Conservation (phyloP, 2,113 vertebrate species). For the Ochotona curzoniae region DNA sequence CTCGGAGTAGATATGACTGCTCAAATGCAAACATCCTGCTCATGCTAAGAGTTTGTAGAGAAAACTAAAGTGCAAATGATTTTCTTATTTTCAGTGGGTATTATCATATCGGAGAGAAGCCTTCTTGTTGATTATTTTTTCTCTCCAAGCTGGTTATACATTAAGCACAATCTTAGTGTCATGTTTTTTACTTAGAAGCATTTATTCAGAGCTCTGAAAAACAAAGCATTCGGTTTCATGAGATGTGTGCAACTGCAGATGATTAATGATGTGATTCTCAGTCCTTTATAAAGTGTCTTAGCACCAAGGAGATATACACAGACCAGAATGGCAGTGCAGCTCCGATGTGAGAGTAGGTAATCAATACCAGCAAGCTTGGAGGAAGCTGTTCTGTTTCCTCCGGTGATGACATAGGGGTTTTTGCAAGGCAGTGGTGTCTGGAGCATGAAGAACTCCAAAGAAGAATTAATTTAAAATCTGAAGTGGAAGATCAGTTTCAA, state of each 20-base stretch:
- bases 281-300: constrained; percentile 85
- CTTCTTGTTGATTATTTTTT: neutral
- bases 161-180: constrained; percentile 79
- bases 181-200: constrained; percentile 84
- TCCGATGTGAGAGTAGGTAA: constrained; percentile 85
- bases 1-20: neutral
- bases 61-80: constrained; percentile 63
- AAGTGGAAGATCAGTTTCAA: constrained; percentile 93
- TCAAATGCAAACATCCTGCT: neutral
- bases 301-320: constrained; percentile 83
- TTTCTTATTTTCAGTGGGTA: constrained; percentile 58
- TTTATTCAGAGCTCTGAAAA: constrained; percentile 87
- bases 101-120: constrained; percentile 37
- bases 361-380: constrained; percentile 86
- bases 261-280: constrained; percentile 86
- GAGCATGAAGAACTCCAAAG: constrained; percentile 89
- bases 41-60: neutral
- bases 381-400: constrained; percentile 89
- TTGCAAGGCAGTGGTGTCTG: constrained; percentile 87
- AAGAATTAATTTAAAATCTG: constrained; percentile 93
- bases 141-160: constrained; percentile 60
- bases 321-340: constrained; percentile 82
- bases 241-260: constrained; percentile 83
- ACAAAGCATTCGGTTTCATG: constrained; percentile 82
- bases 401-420: constrained; percentile 87